phyloP scores from a whole-genome alignment of 1,140 invertebrate genomes.

The Nasonia longicornis region DNA sequence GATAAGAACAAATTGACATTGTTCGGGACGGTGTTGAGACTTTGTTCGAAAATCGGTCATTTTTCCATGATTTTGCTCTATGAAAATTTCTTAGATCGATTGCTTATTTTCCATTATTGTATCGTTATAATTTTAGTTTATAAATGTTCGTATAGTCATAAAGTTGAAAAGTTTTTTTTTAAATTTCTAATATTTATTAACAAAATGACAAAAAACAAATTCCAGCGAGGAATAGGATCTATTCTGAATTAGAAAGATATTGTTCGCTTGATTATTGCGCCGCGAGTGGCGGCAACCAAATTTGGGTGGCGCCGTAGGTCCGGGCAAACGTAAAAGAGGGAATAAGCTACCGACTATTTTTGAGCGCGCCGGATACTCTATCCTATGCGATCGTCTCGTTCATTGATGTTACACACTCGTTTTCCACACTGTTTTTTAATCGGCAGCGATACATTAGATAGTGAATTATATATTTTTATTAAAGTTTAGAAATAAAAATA shows the following conservation, averaged over 20 bases:
- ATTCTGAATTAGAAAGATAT: slow-evolving; percentile 28
- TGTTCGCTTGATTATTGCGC: neutral
- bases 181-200: neutral
- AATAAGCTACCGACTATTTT: slow-evolving; percentile 62
- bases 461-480: too few relatives aligned
- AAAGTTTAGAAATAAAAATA: too few relatives aligned
- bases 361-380: slow-evolving; percentile 64
- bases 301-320: slow-evolving; percentile 62
- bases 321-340: slow-evolving; percentile 22
- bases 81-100: too few relatives aligned
- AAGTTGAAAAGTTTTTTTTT: neutral
- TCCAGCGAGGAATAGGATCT: neutral
- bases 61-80: too few relatives aligned
- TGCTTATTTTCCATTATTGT: too few relatives aligned
- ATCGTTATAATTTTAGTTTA: too few relatives aligned
- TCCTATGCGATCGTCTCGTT: slow-evolving; percentile 47
- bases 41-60: too few relatives aligned
- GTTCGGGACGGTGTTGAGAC: neutral
- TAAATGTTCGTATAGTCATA: too few relatives aligned
- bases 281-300: slow-evolving; percentile 63
- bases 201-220: neutral
- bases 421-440: neutral
- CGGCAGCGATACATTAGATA: too few relatives aligned
- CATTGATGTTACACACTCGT: neutral
- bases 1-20: neutral